Base-by-base conservation (phyloP, 30 jellyfish, hydroid and myxozoan genomes). In the Hydra vulgaris region DNA sequence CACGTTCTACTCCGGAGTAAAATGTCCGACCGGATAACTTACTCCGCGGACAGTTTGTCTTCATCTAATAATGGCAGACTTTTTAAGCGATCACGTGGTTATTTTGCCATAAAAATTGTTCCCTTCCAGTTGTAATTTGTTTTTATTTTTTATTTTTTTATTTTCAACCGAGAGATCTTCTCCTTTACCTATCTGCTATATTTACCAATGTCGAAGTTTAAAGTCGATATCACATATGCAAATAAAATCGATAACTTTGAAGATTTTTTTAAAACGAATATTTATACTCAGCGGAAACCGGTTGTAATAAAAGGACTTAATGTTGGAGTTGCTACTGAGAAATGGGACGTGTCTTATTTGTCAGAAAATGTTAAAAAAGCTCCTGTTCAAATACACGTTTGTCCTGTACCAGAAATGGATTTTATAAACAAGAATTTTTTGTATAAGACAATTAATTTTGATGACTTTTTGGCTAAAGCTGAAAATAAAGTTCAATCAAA, bases 381-480 rank as follows among this genome's bases (percentile, higher is more conserved):
- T n/a, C 88, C 92, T 21, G 97, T 90, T 16, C 83, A 82, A 73
- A 71, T 86, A 3, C 97, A 90, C 68, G 97, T 90, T 21, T 80
- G 85, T 53, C 95, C 95, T 19, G 81, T 70, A 15, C 74, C 97
- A 24, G 74, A 78, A 66, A 72, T 90, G 89, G 88, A 90, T 74
- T 90, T 90, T 70, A 24, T 90, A 74, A 90, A 79, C 23, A 90
- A 90, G 84, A 90, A 90, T 68, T 90, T 90, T 73, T 70, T 68
- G n/a, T 90, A 90, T 83, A 90, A 86, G 90, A 84, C 91, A 16
- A 24, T 85, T 15, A 74, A 85, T 21, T 89, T 89, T 73, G 83
- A 74, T 81, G 92, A 89, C 24, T 81, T 89, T 27, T 71, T 89
- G 18, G 67, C 23, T 55, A 70, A 92, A 81, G 89, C 83, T 7